Percentiles rank a stretch among this genome's conserved stretches.
These are phyloP conservation scores for Nebria brevicollis DNA, from an alignment of 2,888 invertebrate species.

Conservation along the genomic window DNA sequence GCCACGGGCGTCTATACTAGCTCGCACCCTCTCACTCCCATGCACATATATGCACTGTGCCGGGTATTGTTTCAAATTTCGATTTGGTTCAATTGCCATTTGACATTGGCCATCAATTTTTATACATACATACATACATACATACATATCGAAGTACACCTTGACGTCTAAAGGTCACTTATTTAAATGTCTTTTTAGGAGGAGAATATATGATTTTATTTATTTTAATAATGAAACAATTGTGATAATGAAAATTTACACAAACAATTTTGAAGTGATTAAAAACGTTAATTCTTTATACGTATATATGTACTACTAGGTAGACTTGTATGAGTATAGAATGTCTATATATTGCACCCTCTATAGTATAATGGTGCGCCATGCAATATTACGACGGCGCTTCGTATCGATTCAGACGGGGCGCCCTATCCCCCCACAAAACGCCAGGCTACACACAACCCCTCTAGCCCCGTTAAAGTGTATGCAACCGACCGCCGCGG, in stretches of 20 bases:
- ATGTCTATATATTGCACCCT: constrained; percentile 20
- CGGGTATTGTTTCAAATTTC: neutral
- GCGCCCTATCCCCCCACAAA: neutral
- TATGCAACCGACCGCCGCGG: constrained; percentile 53
- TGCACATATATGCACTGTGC: neutral
- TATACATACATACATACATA: neutral
- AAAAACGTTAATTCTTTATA: too few relatives aligned
- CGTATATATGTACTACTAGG: too few relatives aligned
- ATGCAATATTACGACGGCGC: constrained; percentile 7
- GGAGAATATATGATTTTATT: too few relatives aligned
- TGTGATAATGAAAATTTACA: too few relatives aligned
- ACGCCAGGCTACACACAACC: neutral
- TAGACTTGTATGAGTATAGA: too few relatives aligned
- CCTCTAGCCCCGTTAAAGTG: neutral
- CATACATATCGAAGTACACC: neutral
- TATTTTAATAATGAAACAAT: too few relatives aligned
- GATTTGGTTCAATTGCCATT: neutral
- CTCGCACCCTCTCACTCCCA: constrained; percentile 48
- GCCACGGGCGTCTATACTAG: constrained; percentile 34
- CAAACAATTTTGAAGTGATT: too few relatives aligned
- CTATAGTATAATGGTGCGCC: neutral
- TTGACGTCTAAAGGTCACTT: neutral
- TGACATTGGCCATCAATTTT: neutral
- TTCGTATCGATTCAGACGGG: constrained; percentile 32
- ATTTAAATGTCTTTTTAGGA: neutral